These are phyloP conservation scores for Dascyllus trimaculatus DNA, from an alignment of 2,113 vertebrate species.

Conservation along the genomic window DNA sequence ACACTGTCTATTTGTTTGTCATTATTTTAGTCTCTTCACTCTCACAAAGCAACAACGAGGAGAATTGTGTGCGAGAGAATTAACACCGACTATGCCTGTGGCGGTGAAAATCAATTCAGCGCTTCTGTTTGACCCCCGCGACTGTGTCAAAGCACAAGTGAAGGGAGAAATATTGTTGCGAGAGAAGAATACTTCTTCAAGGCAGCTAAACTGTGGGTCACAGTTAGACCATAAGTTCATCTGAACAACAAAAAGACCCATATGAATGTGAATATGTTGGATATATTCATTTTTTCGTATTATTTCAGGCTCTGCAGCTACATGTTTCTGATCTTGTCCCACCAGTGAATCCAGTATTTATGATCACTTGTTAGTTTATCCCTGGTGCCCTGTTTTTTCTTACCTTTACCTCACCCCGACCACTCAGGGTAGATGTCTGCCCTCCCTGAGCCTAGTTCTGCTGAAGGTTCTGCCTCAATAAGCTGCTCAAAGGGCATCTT, in stretches of 20 bases:
- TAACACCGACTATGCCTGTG: background rate
- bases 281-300: too few species aligned
- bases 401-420: too few species aligned
- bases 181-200: background rate
- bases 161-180: constrained; percentile 4
- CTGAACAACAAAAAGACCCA: background rate
- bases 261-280: background rate
- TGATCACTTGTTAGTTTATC: too few species aligned
- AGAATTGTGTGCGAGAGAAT: background rate
- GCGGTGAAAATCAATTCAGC: constrained; percentile 9
- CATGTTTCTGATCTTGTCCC: too few species aligned
- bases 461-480: too few species aligned
- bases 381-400: too few species aligned
- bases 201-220: background rate
- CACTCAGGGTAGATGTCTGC: too few species aligned
- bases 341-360: too few species aligned
- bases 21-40: constrained; percentile 26
- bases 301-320: too few species aligned
- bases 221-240: background rate
- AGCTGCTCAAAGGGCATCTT: too few species aligned
- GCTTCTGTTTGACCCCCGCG: constrained; percentile 16
- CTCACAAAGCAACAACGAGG: constrained; percentile 2
- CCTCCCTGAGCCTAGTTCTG: too few species aligned
- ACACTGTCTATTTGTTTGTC: constrained; percentile 37
- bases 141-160: background rate